Percentiles rank a stretch among this genome's conserved stretches.
These are phyloP conservation scores for Coregonus sp. DNA, from an alignment of 2,797 vertebrate genomes.

Conservation along the genomic window DNA sequence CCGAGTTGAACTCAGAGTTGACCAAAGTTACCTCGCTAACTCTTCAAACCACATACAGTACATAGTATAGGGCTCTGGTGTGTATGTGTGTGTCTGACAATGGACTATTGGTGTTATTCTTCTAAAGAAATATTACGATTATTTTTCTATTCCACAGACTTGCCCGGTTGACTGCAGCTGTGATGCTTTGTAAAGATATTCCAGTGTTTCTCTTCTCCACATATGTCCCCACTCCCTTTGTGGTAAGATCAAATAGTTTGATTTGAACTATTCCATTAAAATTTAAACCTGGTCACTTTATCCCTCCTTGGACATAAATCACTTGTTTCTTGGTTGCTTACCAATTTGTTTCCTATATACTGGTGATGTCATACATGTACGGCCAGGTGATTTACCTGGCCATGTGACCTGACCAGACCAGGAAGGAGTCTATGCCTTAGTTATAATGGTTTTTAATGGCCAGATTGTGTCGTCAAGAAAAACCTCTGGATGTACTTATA, in stretches of 20 bases:
- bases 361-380: not conserved
- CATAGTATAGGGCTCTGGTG: not conserved
- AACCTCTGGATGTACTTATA: not conserved
- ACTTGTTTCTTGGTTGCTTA: not conserved
- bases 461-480: not conserved
- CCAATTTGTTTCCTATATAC: not conserved
- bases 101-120: not conserved
- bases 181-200: constrained; percentile 85
- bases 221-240: constrained; percentile 92
- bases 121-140: not conserved
- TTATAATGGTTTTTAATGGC: not conserved
- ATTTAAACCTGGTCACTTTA: not conserved
- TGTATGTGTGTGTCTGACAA: too few relatives aligned
- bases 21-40: too few relatives aligned
- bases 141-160: constrained; percentile 70
- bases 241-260: constrained; percentile 79
- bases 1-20: too few relatives aligned
- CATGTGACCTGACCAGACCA: not conserved
- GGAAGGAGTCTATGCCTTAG: too few relatives aligned
- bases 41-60: not conserved
- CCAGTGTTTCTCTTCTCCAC: constrained; percentile 91
- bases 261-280: not conserved
- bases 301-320: not conserved
- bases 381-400: not conserved
- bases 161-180: constrained; percentile 87